These are phyloP conservation scores for Piaya cayana DNA, from an alignment of 2,113 vertebrate genomes.

Conservation along the genomic window DNA sequence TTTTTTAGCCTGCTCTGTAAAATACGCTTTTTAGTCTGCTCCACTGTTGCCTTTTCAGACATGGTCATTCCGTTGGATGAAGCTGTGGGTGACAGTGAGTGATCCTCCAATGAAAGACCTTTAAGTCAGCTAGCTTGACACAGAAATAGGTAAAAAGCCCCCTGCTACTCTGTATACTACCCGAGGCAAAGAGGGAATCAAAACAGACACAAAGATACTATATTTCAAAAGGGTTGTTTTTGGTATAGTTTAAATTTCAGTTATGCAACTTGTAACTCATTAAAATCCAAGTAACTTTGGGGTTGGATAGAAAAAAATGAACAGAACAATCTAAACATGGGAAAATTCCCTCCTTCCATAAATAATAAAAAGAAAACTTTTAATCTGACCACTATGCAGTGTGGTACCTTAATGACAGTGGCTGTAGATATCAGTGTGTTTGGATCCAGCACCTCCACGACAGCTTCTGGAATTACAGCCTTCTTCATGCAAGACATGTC, in stretches of 20 bases:
- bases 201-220: background rate
- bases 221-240: accelerated
- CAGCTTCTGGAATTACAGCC: slow-evolving; percentile 86
- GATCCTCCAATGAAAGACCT: background rate
- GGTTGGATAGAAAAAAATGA: background rate
- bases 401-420: slow-evolving; percentile 84
- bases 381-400: background rate
- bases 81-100: background rate
- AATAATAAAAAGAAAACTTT: background rate
- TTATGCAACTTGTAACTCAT: background rate
- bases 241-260: background rate
- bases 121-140: background rate
- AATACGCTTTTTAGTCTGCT: background rate
- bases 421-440: slow-evolving; percentile 86
- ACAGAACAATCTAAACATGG: background rate
- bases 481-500: slow-evolving; percentile 97
- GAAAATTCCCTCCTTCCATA: background rate
- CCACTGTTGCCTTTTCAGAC: background rate
- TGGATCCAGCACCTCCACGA: slow-evolving; percentile 85
- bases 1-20: background rate
- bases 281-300: background rate
- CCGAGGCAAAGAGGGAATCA: background rate
- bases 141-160: background rate
- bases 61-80: background rate
- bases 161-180: background rate